Base-by-base conservation (phyloP, 2,888 invertebrate genomes). In the Schizotus pectinicornis region DNA sequence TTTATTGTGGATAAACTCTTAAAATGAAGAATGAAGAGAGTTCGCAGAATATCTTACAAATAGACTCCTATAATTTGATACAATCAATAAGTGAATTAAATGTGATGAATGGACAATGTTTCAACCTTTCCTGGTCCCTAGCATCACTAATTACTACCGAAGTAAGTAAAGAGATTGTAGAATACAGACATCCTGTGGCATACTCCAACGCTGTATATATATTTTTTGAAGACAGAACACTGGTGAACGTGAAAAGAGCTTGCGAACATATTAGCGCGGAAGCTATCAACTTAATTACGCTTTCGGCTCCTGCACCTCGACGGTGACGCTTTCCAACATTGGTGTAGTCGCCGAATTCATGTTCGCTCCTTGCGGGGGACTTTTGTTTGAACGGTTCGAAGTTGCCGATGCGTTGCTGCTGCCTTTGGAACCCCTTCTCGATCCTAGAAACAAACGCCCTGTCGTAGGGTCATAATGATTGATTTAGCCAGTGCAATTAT, bases 341-440 rank as follows among this genome's bases (percentile, higher is more conserved):
- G 84, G 84, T 35, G 78, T 76, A 34, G 77, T 74, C 36, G 73
- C 74, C 14, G 76, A 72, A 66, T 67, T 72, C 46, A 70, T 69
- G 55, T 69, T 74, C 63, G 64, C 72, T 66, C 50, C 71, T 53
- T 71, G 76, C 52, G 79, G 67, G 74, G 80, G 80, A 64, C 83
- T 86, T 74, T 83, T 88, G 61, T 86, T 88, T 54, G 90, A 88
- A 70, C 87, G 84, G 66, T 86, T 79, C 22, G 91, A 91, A 13
- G 87, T 84, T 47, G 86, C 89, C n/a, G 91, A 91, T 53, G 89
- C 88, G 68, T 88, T 91, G 75, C 90, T 90, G 78, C 89, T 89
- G 45, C 87, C 88, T 74, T 88, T 86, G 61, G 91, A 92, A 60
- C 89, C 90, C 60, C 91, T 86, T 63, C 89, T 84, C 66, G 85